Conservation (phyloP, 2,113 vertebrate species). For the Lanius collurio region DNA sequence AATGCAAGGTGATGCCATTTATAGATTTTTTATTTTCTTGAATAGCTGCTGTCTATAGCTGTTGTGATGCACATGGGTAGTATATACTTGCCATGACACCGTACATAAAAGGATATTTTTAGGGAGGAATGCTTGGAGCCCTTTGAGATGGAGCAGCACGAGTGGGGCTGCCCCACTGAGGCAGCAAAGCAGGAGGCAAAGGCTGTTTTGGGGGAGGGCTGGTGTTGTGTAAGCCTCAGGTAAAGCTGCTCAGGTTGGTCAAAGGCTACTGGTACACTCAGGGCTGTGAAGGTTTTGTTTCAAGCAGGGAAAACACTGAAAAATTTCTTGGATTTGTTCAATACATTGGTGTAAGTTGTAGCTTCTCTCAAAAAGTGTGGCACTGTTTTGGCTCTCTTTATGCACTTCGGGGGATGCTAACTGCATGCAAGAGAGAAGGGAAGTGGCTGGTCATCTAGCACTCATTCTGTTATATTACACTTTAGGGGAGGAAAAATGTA, state of each 20-base stretch:
- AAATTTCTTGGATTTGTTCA: background rate
- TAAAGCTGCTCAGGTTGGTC: background rate
- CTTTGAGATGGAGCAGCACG: background rate
- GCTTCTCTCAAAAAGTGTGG: background rate
- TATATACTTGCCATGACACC: constrained; percentile 20
- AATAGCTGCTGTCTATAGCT: constrained; percentile 5
- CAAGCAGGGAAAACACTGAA: background rate
- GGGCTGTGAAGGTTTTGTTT: background rate
- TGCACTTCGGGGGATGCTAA: background rate
- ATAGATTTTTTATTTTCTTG: constrained; percentile 38
- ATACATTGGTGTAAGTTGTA: background rate
- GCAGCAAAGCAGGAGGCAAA: background rate
- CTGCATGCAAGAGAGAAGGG: background rate
- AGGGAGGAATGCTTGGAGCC: background rate
- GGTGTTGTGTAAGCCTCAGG: accelerated
- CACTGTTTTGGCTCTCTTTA: background rate
- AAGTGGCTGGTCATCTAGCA: background rate
- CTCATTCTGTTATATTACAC: background rate
- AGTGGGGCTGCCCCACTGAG: background rate
- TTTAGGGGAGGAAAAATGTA: background rate
- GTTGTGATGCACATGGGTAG: background rate
- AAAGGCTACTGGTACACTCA: background rate
- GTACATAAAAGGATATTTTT: background rate
- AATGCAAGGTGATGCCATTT: constrained; percentile 56
- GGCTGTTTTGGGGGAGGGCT: background rate